Base-by-base conservation (phyloP, 2,888 invertebrate genomes). In the Portevinia maculata region DNA sequence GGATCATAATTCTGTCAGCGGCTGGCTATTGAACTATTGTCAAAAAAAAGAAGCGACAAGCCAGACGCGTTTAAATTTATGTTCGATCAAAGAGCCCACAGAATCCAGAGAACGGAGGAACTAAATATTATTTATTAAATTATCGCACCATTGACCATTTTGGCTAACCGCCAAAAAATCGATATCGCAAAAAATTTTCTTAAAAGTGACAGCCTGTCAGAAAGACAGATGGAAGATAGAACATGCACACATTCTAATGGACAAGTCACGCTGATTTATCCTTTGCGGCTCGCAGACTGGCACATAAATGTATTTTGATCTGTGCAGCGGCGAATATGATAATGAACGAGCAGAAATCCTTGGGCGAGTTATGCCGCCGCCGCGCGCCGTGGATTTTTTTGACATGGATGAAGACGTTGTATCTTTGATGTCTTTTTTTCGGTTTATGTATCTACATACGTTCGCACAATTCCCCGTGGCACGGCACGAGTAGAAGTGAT, bases 281-380 rank as follows among this genome's bases (percentile, higher is more conserved):
- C 70, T 70, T 70, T 39, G 64, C 59, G 28, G 64, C 39, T 70
- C 64, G 46, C 59, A 81, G 70, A 81, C 81, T 64, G 28, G 37
- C 46, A 48, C 59, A 75, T 55, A 75, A 64, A 70, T 60, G 59
- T 75, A 70, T 75, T 81, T 81, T 81, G 70, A 81, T 81, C 81
- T 65, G 55, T 52, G 64, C 24, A 24, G 46, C 39, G 41, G 32
- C 41, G 44, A 67, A 37, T 48, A 79, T 74, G 41, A 67, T 64
- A 81, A 81, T 81, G 70, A 81, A 75, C 59, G 24, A 65, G 57
- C 64, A 75, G 32, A 64, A 75, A 75, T 75, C 67, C 55, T 50
- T 67, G 69, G 50, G 21, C 50, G 69, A 69, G 34, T 44, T 74
- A 79, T 67, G 48, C 41, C 41, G n/a, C n/a, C n/a, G n/a, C n/a